Percentiles rank a stretch among this genome's conserved stretches.
These are phyloP conservation scores for Loxodonta africana DNA, from an alignment of 2,113 vertebrate species.

Conservation along the genomic window DNA sequence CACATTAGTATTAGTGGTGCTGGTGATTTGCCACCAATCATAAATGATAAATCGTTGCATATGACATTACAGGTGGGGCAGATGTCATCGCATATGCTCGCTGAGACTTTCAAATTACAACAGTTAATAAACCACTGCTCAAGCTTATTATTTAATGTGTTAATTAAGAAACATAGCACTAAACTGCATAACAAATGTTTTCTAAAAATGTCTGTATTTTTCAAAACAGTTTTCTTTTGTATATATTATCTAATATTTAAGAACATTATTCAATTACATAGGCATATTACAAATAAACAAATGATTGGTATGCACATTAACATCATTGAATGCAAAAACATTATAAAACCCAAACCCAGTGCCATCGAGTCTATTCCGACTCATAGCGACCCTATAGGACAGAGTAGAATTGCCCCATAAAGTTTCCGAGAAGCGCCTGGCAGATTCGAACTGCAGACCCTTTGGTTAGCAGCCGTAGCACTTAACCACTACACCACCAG, in stretches of 20 bases:
- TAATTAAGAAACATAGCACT: background rate
- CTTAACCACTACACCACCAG: too few relatives aligned
- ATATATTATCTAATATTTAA: background rate
- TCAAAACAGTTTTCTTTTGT: conserved; percentile 9
- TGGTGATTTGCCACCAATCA: conserved; percentile 24
- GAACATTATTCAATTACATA: background rate
- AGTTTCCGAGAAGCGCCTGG: too few relatives aligned
- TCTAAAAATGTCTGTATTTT: conserved; percentile 18
- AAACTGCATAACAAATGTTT: background rate
- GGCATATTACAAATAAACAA: background rate
- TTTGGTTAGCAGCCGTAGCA: too few relatives aligned
- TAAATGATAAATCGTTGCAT: background rate
- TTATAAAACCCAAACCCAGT: background rate
- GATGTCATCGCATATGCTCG: background rate
- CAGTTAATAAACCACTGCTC: background rate
- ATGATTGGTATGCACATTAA: background rate
- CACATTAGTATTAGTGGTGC: background rate
- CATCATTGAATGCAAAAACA: background rate
- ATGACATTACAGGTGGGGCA: background rate
- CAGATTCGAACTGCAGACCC: too few relatives aligned
- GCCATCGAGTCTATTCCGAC: too few relatives aligned
- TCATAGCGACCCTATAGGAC: too few relatives aligned
- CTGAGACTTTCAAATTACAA: background rate
- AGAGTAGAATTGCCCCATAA: too few relatives aligned
- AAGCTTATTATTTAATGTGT: background rate